Evolutionary conservation across 2,888 invertebrate genomes (phyloP).

Genomic region (Drosophila pegasa): DNA sequence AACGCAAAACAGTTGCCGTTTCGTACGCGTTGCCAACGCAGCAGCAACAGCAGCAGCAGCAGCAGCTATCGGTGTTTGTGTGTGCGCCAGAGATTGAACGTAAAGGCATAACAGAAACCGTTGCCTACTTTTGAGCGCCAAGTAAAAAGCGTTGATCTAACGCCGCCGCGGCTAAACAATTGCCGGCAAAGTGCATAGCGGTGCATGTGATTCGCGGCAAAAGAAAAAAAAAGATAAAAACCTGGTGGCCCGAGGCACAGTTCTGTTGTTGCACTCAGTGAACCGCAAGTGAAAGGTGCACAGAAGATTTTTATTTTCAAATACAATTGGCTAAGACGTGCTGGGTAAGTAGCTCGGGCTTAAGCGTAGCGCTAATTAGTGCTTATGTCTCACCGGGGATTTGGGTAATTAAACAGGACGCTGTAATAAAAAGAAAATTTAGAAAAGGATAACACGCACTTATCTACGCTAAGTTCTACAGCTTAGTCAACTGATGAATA

Average conservation of each 20-base stretch:
- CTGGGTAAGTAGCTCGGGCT: slow-evolving; percentile 43
- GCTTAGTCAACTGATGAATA: slow-evolving; percentile 8
- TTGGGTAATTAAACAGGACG: slow-evolving; percentile 25
- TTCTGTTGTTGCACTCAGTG: slow-evolving; percentile 14
- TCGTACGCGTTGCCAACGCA: slow-evolving; percentile 64
- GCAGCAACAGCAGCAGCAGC: slow-evolving; percentile 34
- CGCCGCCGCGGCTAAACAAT: slow-evolving; percentile 3
- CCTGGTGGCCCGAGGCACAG: not conserved
- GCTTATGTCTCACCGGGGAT: slow-evolving; percentile 24
- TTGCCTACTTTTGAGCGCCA: slow-evolving; percentile 54
- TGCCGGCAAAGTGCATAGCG: slow-evolving; percentile 49
- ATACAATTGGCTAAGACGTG: slow-evolving; percentile 18
- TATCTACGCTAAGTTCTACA: not conserved
- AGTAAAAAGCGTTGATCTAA: slow-evolving; percentile 28
- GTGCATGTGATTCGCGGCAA: slow-evolving; percentile 11
- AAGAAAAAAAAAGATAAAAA: not conserved
- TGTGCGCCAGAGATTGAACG: slow-evolving; percentile 15
- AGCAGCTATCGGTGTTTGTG: slow-evolving; percentile 16
- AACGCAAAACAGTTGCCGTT: slow-evolving; percentile 71
- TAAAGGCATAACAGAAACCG: slow-evolving; percentile 19
- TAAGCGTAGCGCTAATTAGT: slow-evolving; percentile 43
- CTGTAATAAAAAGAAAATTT: slow-evolving; percentile 9
- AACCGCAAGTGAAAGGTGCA: slow-evolving; percentile 21
- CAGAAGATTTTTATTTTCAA: slow-evolving; percentile 19
- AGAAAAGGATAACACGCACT: not conserved